phyloP scores from a whole-genome alignment of 37 sponge, comb jelly and placozoan species.

The Spongilla lacustris region DNA sequence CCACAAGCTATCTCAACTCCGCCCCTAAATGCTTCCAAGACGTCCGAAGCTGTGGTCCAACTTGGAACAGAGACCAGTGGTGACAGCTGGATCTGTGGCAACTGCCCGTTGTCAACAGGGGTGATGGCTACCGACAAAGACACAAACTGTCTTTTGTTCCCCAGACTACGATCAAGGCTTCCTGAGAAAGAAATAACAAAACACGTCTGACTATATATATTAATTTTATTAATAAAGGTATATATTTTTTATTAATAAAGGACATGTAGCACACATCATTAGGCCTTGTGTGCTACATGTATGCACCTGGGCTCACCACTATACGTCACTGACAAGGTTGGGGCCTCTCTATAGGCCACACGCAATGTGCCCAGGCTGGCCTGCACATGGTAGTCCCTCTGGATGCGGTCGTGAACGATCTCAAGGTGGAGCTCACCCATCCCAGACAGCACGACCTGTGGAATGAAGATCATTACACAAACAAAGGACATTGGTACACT shows the following conservation, averaged over 20 bases:
- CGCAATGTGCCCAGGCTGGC: slow-evolving; percentile 81
- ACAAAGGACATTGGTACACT: background rate
- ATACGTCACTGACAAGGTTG: slow-evolving; percentile 21
- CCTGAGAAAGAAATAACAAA: background rate
- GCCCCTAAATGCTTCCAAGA: slow-evolving; percentile 15
- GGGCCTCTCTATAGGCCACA: slow-evolving; percentile 87
- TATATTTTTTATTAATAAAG: too few species aligned
- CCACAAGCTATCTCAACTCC: slow-evolving; percentile 47
- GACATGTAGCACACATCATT: too few species aligned
- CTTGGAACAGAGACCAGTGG: background rate
- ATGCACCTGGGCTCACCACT: slow-evolving; percentile 13
- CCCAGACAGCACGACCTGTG: slow-evolving; percentile 85
- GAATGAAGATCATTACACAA: background rate
- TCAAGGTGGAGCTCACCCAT: slow-evolving; percentile 98
- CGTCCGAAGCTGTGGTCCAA: slow-evolving; percentile 9
- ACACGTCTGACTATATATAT: too few species aligned
- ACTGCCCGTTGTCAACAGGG: background rate
- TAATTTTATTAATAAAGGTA: too few species aligned
- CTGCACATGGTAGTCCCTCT: slow-evolving; percentile 69
- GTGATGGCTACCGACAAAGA: slow-evolving; percentile 17
- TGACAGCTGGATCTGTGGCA: background rate
- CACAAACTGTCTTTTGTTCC: slow-evolving; percentile 36
- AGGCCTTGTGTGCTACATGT: background rate
- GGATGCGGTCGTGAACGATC: slow-evolving; percentile 73
- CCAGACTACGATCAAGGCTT: slow-evolving; percentile 33